Evolutionary conservation across 1,140 invertebrate species (phyloP), one percentile per base, ranked within the genome.

Genomic region (Odontomachus brunneus): DNA sequence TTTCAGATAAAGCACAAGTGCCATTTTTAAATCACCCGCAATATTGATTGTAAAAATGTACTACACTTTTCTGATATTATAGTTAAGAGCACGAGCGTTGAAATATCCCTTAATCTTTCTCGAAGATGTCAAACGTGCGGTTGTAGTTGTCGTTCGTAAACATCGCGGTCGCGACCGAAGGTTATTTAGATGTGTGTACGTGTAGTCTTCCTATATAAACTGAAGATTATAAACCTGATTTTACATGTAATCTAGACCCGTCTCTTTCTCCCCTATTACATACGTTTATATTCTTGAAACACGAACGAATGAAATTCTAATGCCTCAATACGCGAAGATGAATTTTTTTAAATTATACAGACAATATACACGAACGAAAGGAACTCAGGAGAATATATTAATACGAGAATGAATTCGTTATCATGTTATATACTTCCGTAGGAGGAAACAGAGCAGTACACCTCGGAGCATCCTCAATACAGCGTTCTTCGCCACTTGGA

Each of bases 1-100:
- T 22, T 19, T 12, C 1, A 3, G 49, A 38, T n/a, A 76, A 38
- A 22, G 73, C 55, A 76, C 38, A 19, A 0, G 48, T 76, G 14
- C n/a, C 73, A 76, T 76, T 76, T 75, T 76, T 53, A 65, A 76
- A 65, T 76, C 33, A 76, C 73, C 60, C 73, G 73, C 73, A 38
- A 17, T 44, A 44, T 76, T 76, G 65, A 76, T 76, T 76, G 33
- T 73, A 76, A 76, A 65, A 76, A 76, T 76, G 19, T n/a, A 76
- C 60, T 14, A 63, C 65, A 65, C 60, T 76, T 76, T 51, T 76
- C 7, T 9, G 48, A 63, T 38, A 14, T 44, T 44, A 44, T 19
- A 48, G 2, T 62, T 63, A 51, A 53, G 19, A 2, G 9, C 26
- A 33, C 71, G 53, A 73, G 15, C 60, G 3, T 60, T 12, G 11